Percentiles rank a stretch among this genome's conserved stretches.
These are phyloP conservation scores for Prolemur simus DNA, from an alignment of 2,113 vertebrate genomes.

Conservation along the genomic window DNA sequence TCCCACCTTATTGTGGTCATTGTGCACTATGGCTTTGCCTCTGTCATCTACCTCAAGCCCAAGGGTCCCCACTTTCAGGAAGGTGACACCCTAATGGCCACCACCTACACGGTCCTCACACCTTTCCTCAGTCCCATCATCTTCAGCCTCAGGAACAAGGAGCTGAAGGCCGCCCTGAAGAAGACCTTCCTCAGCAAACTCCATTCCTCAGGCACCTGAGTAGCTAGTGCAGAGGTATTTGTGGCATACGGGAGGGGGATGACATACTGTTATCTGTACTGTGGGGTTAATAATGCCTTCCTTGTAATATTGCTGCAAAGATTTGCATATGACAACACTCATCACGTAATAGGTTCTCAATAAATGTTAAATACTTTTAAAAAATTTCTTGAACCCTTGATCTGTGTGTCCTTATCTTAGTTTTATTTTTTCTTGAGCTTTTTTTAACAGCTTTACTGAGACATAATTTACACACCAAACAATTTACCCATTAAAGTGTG, in stretches of 20 bases:
- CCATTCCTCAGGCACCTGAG: background rate
- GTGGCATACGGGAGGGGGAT: background rate
- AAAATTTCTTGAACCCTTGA: background rate
- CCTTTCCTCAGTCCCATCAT: constrained; percentile 79
- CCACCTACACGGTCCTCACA: constrained; percentile 71
- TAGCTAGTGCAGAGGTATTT: background rate
- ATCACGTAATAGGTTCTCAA: background rate
- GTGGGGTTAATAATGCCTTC: background rate
- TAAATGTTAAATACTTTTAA: background rate
- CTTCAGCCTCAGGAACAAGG: constrained; percentile 79
- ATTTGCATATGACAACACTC: background rate
- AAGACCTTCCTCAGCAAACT: constrained; percentile 25
- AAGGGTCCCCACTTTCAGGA: constrained; percentile 44
- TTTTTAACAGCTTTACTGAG: background rate
- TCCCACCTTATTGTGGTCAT: constrained; percentile 72
- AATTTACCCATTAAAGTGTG: background rate
- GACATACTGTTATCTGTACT: too few species aligned
- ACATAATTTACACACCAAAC: background rate
- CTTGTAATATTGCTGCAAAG: background rate
- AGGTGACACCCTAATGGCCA: constrained; percentile 65
- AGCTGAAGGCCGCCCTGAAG: constrained; percentile 61
- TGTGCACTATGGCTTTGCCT: constrained; percentile 64
- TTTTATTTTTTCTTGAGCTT: background rate
- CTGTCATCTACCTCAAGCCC: constrained; percentile 71
- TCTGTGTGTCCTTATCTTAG: background rate